phyloP scores from a whole-genome alignment of 2,113 vertebrate genomes.

The Erythrolamprus reginae region DNA sequence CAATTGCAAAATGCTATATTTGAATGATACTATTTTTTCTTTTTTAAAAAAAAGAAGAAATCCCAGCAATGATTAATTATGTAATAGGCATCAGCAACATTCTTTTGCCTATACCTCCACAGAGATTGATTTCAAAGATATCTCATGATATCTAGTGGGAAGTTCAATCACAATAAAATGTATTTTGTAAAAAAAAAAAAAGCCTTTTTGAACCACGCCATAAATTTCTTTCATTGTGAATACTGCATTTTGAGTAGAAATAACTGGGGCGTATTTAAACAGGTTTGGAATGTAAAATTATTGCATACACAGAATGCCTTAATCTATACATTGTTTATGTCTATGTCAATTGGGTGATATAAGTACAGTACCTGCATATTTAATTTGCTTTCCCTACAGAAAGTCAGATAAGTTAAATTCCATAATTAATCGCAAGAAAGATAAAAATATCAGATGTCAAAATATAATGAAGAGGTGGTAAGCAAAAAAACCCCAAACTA shows the following conservation, averaged over 20 bases:
- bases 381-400: conserved; percentile 31
- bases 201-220: not conserved
- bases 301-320: not conserved
- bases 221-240: conserved; percentile 15
- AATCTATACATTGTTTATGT: conserved; percentile 1
- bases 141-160: conserved; percentile 20
- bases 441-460: conserved; percentile 35
- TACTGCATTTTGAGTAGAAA: conserved; percentile 42
- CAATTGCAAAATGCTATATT: conserved; percentile 49
- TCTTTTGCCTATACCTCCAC: conserved; percentile 28
- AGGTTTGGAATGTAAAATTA: not conserved
- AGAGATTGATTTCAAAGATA: conserved; percentile 16
- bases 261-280: conserved; percentile 8
- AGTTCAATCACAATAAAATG: conserved; percentile 2
- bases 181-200: conserved; percentile 18
- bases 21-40: conserved; percentile 42
- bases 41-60: conserved; percentile 39
- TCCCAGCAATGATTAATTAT: conserved; percentile 54
- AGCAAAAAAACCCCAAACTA: not conserved
- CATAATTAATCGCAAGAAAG: conserved; percentile 23
- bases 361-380: not conserved
- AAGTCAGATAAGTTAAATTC: conserved; percentile 23
- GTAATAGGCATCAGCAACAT: conserved; percentile 29
- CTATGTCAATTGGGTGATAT: not conserved
- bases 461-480: conserved; percentile 31